Base-by-base conservation (phyloP, 92 coral and sea anemone species). In the Porites divaricata region DNA sequence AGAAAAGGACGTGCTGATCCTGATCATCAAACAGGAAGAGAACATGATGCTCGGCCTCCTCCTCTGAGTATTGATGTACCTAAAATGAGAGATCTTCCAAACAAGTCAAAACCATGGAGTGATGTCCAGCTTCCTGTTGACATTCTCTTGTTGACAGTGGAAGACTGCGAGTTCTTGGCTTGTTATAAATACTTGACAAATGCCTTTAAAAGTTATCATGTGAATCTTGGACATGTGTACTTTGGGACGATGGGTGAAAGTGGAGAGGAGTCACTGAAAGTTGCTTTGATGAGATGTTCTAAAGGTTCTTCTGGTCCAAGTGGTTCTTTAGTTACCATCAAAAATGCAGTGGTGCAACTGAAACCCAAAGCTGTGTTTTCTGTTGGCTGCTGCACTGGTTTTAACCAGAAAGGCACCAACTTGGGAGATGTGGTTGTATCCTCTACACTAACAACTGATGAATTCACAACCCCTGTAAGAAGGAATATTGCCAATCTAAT, bases 221-320 rank as follows among this genome's bases (percentile, higher is more conserved):
- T 35, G 25, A 19, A 67, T 24, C 45, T 77, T 35, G 84, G 84
- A 6, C 6, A 12, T 59, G 72, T 59, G 19, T 83, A 83, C 45
- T 35, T 35, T 35, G 45, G 45, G 0, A 35, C 7, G 5, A 35
- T 35, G 0, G 45, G 45, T 35, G 45, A 0, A 35, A 4, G 45
- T 35, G 45, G 45, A 35, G 45, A 35, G 45, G 45, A 35, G 45
- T 5, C 63, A 2, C 56, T 76, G 22, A 84, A 75, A 65, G 74
- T 84, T 63, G 80, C 90, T 16, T 49, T 86, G 53, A 16, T 86
- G 76, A 79, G 45, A 35, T 86, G 90, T 58, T 48, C 8, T 0
- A n/a, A 50, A 72, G 76, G 26, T n/a, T n/a, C n/a, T n/a, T n/a
- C n/a, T 14, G 62, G 21, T 72, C 77, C 77, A 17, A 53, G 81